phyloP scores from a whole-genome alignment of 2,888 invertebrate genomes.

The Nomada fucata region DNA sequence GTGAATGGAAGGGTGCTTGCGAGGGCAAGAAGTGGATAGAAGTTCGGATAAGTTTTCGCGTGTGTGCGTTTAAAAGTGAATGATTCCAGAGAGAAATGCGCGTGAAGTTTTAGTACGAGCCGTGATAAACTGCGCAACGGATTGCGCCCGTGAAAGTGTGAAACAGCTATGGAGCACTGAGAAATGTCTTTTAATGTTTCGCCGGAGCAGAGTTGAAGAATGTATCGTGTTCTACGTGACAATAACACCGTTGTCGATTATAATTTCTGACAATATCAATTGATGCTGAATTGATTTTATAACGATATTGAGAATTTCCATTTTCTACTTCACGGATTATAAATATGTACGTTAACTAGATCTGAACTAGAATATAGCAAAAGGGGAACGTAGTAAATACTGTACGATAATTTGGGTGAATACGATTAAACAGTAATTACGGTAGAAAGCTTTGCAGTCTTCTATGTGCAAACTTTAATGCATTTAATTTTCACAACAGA shows the following conservation, averaged over 20 bases:
- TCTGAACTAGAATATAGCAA: no score
- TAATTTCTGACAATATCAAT: no score
- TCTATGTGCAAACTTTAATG: not conserved
- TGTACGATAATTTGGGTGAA: no score
- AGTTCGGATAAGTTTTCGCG: slow-evolving; percentile 5
- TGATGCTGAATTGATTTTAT: no score
- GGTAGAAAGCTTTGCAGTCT: no score
- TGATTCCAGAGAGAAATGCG: slow-evolving; percentile 16
- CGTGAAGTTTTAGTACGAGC: slow-evolving; percentile 13
- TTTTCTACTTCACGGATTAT: no score
- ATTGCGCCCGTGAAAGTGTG: not conserved
- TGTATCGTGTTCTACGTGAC: not conserved
- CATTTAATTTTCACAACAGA: not conserved
- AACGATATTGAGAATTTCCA: no score
- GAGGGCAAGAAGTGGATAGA: slow-evolving; percentile 1
- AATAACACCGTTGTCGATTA: not conserved
- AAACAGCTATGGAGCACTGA: not conserved
- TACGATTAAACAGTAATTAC: no score
- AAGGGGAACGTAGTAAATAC: no score
- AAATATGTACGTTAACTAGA: no score
- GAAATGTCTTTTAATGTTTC: slow-evolving; percentile 1
- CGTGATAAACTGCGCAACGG: slow-evolving; percentile 9
- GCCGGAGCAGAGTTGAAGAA: not conserved
- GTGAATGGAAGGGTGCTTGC: slow-evolving; percentile 10
- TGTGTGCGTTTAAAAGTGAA: slow-evolving; percentile 21